Conservation (phyloP, 2,113 vertebrate species). For the Gavia stellata region DNA sequence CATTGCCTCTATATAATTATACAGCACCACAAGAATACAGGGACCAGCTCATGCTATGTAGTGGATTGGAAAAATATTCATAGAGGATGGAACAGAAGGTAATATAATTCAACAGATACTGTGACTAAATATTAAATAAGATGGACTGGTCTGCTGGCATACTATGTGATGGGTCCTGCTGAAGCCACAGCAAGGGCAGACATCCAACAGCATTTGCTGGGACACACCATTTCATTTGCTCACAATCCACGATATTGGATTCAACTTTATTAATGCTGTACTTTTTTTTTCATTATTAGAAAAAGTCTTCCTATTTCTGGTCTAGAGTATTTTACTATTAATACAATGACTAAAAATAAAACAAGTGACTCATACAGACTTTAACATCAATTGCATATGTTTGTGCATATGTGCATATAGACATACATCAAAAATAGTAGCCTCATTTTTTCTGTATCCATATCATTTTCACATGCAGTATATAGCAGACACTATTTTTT, state of each 20-base stretch:
- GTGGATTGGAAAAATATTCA: neutral
- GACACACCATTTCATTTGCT: neutral
- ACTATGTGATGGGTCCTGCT: neutral
- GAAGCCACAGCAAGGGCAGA: neutral
- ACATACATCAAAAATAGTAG: neutral
- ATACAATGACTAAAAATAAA: neutral
- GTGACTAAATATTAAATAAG: neutral
- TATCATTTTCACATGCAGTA: neutral
- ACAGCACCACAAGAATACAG: neutral
- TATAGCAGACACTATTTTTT: neutral
- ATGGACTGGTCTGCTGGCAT: neutral
- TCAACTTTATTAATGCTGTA: neutral
- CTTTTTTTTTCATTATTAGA: neutral
- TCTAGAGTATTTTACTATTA: neutral
- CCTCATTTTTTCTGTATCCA: neutral
- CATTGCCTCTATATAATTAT: neutral
- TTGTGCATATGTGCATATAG: neutral
- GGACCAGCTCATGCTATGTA: neutral
- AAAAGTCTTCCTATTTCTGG: neutral
- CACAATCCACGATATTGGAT: neutral
- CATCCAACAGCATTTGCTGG: neutral
- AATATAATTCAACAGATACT: neutral
- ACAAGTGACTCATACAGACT: neutral
- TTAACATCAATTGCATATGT: neutral
- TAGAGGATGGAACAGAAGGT: neutral